Base-by-base conservation (phyloP, 1,140 invertebrate genomes). In the Belonocnema kinseyi region DNA sequence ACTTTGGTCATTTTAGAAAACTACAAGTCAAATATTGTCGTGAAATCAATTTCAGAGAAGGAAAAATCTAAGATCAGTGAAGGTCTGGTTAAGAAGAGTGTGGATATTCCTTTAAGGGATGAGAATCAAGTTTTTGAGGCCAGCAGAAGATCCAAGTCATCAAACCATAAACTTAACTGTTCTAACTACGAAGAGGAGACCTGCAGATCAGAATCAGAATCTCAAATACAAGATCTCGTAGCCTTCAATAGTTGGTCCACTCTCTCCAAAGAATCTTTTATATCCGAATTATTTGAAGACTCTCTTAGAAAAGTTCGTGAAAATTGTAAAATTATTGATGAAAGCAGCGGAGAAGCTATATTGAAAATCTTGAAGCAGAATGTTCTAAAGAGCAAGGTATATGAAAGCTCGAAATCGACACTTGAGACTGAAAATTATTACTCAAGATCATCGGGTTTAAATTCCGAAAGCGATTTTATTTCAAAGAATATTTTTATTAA, bases 1-100 rank as follows among this genome's bases (percentile, higher is more conserved):
- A 92, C 91, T 1, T 85, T 92, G 11, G 91, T 92, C 0, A 90
- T 91, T 72, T 72, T 92, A 1, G 89, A 92, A 19, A 90, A 92
- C 74, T 90, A 92, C 58, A 88, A 85, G 8, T 88, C 91, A 1
- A 92, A 91, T 73, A 91, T 92, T n/a, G 87, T 91, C 2, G 81
- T 92, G 4, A 86, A 89, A 50, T 84, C 84, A 3, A 77, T 53
- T 21, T 14, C 50, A 21, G 50, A 77, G 26, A 70, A 82, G 76
- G 72, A 73, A 50, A 5, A 51, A 14, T 33, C 61, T 8, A 33
- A 21, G 13, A 70, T 70, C 26, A 12, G 26, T 16, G 4, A 26
- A 70, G 12, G 11, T 21, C 3, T 52, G 71, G 58, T 14, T 53
- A 74, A 51, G 26, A 76, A 46, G 6, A 46, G n/a, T 19, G 80